Evolutionary conservation across 2,113 vertebrate species (phyloP).

Genomic region (Felis chaus): DNA sequence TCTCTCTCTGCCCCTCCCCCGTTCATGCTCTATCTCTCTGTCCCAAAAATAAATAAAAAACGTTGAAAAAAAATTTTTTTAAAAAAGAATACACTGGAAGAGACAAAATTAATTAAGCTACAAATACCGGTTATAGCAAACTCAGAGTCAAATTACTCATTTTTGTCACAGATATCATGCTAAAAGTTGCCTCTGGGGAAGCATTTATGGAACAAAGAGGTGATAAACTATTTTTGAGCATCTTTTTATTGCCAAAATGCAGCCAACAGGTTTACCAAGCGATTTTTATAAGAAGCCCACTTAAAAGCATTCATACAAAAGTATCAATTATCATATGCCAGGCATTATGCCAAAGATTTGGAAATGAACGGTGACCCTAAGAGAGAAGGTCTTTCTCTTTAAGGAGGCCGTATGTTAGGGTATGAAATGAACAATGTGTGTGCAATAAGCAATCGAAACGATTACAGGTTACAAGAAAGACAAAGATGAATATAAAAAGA

Average conservation of each 20-base stretch:
- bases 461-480: neutral
- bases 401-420: neutral
- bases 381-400: neutral
- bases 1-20: too few species aligned
- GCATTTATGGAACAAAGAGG: neutral
- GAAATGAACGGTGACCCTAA: neutral
- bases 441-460: neutral
- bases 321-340: conserved; percentile 33
- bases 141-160: neutral
- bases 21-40: too few species aligned
- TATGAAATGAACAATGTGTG: neutral
- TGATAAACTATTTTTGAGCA: neutral
- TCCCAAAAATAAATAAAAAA: too few species aligned
- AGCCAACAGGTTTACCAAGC: neutral
- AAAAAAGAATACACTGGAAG: neutral
- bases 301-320: conserved; percentile 23
- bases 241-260: neutral
- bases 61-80: too few species aligned
- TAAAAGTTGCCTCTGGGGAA: neutral
- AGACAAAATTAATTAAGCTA: neutral
- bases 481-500: neutral
- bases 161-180: neutral
- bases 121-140: neutral
- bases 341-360: neutral
- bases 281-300: neutral